A percentile compares a stretch with the other conserved stretches of the same genome.
Evolutionary conservation across 2,888 invertebrate genomes (phyloP).

Genomic region (Trichopoda pennipes): DNA sequence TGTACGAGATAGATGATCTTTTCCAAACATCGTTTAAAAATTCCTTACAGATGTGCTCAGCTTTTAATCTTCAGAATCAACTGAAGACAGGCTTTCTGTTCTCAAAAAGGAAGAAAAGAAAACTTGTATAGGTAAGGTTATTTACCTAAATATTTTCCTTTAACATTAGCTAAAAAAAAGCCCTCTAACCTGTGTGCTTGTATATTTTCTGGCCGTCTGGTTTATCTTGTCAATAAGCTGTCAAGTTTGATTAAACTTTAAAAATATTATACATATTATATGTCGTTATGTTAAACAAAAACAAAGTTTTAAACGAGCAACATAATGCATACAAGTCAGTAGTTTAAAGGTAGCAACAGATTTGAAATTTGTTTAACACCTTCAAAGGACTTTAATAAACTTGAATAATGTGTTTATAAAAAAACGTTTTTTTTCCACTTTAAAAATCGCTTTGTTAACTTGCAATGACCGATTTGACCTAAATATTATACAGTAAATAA

Average conservation of each 20-base stretch:
- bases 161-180: not conserved
- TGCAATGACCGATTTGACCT: conserved; percentile 49
- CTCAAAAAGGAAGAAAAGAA: too few relatives aligned
- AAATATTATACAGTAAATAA: conserved; percentile 62
- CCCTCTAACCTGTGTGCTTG: not conserved
- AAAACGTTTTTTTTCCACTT: conserved; percentile 27
- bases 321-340: conserved; percentile 11
- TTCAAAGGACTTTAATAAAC: conserved; percentile 43
- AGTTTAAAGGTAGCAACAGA: conserved; percentile 26
- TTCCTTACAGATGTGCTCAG: too few relatives aligned
- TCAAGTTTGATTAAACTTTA: conserved; percentile 55
- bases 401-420: conserved; percentile 24
- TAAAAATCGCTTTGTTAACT: conserved; percentile 26
- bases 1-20: too few relatives aligned
- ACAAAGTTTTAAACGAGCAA: conserved; percentile 12
- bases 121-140: conserved; percentile 29
- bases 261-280: conserved; percentile 15
- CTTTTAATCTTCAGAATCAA: too few relatives aligned
- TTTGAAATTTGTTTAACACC: conserved; percentile 57
- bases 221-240: conserved; percentile 54
- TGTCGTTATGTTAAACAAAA: not conserved
- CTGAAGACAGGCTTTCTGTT: too few relatives aligned
- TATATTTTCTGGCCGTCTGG: conserved; percentile 18
- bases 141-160: conserved; percentile 28
- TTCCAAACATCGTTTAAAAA: too few relatives aligned